Base-by-base conservation (phyloP, 2,113 vertebrate genomes). In the Tetrax tetrax region DNA sequence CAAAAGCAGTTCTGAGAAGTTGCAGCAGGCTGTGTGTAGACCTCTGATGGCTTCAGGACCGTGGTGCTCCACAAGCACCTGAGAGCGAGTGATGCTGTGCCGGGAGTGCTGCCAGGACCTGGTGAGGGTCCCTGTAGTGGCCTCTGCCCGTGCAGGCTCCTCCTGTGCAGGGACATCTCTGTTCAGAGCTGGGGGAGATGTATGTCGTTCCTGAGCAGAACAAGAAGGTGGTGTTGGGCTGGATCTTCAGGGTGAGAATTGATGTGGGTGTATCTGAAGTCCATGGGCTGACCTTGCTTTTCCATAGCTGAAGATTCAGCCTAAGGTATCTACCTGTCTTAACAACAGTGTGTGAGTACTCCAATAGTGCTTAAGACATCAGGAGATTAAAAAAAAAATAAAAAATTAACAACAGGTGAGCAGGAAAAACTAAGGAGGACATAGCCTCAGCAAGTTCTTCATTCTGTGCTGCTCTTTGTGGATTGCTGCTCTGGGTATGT, bases 81-180 rank as follows among this genome's bases (percentile, higher is more conserved):
- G n/a, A 2, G 37, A 54, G 53, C 3, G 2, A 75, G 21, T 0
- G 12, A 14, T 48, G 33, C 29, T 23, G 15, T 25, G 31, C 47
- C 3, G 2, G 41, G 57, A 89, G 53, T 2, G 0, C 12, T 37
- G 41, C 43, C 41, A 6, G 38, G 54, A 56, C 47, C 25, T 1
- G 5, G 48, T 0, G 2, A 69, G 33, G n/a, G 12, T 47, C 37
- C 2, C 0, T 13, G 29, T 1, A 0, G 6, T 38, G 12, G 2
- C 4, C 10, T 8, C 14, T 54, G 21, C 50, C 35, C 11, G 2
- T 22, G 10, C 38, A 37, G 51, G 14, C 28, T 87, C 19, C 22
- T 82, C 53, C 43, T 48, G 29, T 14, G 12, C 54, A 60, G 41
- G 15, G 47, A 14, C 54, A 38, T 6, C 43, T 54, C 18, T 57